Evolutionary conservation across 64 coral and sea anemone species (phyloP), one percentile per base, ranked within the genome.

Genomic region (Dendronephthya gigantea): DNA sequence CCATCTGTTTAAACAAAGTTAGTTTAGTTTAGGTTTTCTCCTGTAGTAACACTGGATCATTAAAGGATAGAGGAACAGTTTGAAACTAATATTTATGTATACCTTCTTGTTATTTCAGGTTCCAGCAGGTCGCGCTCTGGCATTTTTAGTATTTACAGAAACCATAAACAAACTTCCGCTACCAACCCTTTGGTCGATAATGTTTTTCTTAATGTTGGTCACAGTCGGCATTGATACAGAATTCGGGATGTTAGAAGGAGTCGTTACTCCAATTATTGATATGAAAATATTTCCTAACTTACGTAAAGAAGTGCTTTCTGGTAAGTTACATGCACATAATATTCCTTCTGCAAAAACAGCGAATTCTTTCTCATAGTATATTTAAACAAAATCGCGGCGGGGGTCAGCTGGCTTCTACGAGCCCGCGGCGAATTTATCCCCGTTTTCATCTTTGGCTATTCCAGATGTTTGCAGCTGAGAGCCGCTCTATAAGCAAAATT

Each of bases 151-250:
- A 7, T 97, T 97, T 35, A 97, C 94, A 19, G 94, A 97, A 25
- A 90, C 89, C 2, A 93, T 97, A 48, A 97, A 93, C 68, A 97
- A 97, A 84, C 90, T 97, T 87, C 94, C 92, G 0, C 84, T 90
- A 9, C 87, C 94, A 14, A 84, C 92, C 0, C 39, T 97, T n/a
- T 97, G 94, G 94, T 90, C 94, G 16, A 89, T 97, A 13, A 97
- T 97, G 94, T 97, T 97, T 49, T 97, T 97, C 48, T 90, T 97
- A 1, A 97, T 97, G 94, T 68, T 97, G 0, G 90, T 97, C 37
- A 89, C 82, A 10, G 84, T 97, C 34, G 94, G 94, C 12, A 93
- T 97, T 81, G 94, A 97, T 30, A 97, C 94, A 5, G 91, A 97
- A 87, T 97, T 97, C 58, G 94, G 94, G 22, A 97, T 97, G 94